A percentile compares a stretch with the other conserved stretches of the same genome.
Conservation (phyloP, 2,113 vertebrate species). For the Phodopus roborovskii region DNA sequence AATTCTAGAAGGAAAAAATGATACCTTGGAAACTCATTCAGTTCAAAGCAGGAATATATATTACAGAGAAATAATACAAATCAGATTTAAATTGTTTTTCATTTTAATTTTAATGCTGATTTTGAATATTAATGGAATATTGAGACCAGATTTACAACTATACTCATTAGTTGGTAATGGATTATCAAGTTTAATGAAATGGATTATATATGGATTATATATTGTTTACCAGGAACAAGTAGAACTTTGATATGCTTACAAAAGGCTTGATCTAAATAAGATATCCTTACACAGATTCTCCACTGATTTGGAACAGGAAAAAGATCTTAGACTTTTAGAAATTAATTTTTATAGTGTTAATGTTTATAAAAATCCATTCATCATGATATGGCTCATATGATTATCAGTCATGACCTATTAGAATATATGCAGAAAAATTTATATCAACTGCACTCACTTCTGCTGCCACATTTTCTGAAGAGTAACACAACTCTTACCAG, state of each 20-base stretch:
- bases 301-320: neutral
- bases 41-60: neutral
- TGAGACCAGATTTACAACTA: neutral
- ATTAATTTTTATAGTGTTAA: neutral
- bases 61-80: neutral
- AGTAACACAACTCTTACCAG: neutral
- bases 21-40: neutral
- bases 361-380: neutral
- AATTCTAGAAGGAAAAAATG: neutral
- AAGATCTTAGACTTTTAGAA: neutral
- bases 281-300: neutral
- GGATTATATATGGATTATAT: neutral
- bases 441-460: neutral
- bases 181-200: neutral
- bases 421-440: neutral
- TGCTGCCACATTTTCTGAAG: neutral
- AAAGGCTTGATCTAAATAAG: neutral
- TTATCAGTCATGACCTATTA: neutral
- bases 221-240: neutral
- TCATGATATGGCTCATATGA: neutral
- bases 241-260: neutral
- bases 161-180: neutral
- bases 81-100: neutral
- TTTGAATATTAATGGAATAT: neutral
- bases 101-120: neutral